phyloP scores from a whole-genome alignment of 2,113 vertebrate species.

The Hyaena hyaena region DNA sequence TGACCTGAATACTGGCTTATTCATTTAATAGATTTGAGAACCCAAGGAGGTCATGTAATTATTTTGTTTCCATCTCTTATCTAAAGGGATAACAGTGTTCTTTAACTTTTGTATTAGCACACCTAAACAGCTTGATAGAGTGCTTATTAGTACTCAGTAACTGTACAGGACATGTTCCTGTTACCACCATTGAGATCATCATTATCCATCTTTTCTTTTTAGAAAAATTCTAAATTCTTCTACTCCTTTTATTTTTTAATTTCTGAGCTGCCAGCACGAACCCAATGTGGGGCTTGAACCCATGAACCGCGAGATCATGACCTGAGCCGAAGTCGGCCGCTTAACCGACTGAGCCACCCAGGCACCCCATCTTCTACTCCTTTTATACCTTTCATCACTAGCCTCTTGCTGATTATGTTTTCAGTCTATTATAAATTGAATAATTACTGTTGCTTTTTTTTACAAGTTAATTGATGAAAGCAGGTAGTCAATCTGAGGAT shows the following conservation, averaged over 20 bases:
- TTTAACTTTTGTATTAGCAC: slow-evolving; percentile 39
- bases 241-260: background rate
- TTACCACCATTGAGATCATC: background rate
- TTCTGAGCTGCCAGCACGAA: too few species aligned
- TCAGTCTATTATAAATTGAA: background rate
- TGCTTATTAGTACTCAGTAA: background rate
- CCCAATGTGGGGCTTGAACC: too few species aligned
- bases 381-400: background rate
- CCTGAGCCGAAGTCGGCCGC: too few species aligned
- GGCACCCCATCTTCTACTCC: background rate
- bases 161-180: background rate
- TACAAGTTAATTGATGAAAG: slow-evolving; percentile 12
- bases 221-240: background rate
- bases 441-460: slow-evolving; percentile 32
- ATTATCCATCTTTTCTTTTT: background rate
- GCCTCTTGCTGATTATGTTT: background rate
- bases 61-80: background rate
- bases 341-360: too few species aligned
- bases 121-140: background rate
- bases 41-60: background rate
- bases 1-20: background rate
- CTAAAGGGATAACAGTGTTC: background rate
- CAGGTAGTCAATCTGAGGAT: background rate
- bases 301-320: too few species aligned
- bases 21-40: background rate